Conservation (phyloP, 2,888 invertebrate species). For the Incurvaria masculella region DNA sequence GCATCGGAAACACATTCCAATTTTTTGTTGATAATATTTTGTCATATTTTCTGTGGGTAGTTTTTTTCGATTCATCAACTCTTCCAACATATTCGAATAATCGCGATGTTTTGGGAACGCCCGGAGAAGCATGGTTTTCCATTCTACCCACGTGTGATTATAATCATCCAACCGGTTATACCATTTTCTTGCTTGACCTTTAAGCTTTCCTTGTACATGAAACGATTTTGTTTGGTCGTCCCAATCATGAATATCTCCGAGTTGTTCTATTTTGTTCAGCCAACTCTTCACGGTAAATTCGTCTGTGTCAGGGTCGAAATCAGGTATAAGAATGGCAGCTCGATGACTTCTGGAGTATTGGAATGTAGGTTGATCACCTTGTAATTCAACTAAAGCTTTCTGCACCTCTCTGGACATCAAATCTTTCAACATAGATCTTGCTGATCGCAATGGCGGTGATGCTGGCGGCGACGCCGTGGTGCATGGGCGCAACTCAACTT, state of each 20-base stretch:
- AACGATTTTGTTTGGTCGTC: slow-evolving; percentile 10
- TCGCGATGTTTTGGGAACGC: slow-evolving; percentile 10
- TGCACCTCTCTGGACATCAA: neutral
- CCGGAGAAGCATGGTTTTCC: slow-evolving; percentile 18
- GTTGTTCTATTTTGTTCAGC: slow-evolving; percentile 16
- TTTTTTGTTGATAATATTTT: slow-evolving; percentile 22
- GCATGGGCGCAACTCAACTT: too few relatives aligned
- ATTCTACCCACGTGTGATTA: slow-evolving; percentile 18
- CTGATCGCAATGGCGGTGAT: neutral
- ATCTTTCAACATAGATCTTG: neutral
- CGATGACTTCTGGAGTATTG: neutral
- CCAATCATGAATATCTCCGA: slow-evolving; percentile 19
- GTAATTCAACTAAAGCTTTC: neutral
- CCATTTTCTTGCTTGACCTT: too few relatives aligned
- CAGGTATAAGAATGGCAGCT: slow-evolving; percentile 8
- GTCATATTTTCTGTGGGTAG: slow-evolving; percentile 17
- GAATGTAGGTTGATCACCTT: neutral
- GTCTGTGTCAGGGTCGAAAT: slow-evolving; percentile 14
- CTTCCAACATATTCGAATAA: slow-evolving; percentile 16
- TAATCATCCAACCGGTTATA: slow-evolving; percentile 19
- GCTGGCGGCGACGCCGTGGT: too few relatives aligned
- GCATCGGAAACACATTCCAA: slow-evolving; percentile 20
- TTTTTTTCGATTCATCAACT: slow-evolving; percentile 18
- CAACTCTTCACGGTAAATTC: slow-evolving; percentile 13
- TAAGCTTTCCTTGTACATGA: slow-evolving; percentile 15